These are phyloP conservation scores for Diacarnus erythraeanus DNA, from an alignment of 37 sponge, comb jelly and placozoan genomes.

Conservation along the genomic window DNA sequence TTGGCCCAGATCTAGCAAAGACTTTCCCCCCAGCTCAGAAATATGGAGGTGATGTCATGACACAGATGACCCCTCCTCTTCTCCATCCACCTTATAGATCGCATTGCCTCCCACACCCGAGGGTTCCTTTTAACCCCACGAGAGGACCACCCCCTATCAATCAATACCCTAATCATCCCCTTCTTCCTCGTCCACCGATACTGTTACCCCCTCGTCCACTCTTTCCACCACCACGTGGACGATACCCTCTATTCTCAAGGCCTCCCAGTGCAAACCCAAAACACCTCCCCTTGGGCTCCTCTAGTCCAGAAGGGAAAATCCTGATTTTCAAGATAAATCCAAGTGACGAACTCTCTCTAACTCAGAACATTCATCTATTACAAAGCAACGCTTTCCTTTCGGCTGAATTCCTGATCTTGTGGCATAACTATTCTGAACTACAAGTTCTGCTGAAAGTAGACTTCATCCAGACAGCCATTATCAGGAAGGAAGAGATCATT, in stretches of 20 bases:
- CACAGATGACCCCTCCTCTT: background rate
- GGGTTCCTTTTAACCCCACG: background rate
- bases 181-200: background rate
- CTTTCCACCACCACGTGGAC: background rate
- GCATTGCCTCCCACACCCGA: background rate
- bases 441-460: slow-evolving; percentile 44
- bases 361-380: background rate
- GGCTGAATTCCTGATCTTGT: slow-evolving; percentile 20
- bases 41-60: background rate
- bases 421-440: slow-evolving; percentile 48
- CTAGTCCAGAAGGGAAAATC: slow-evolving; percentile 32
- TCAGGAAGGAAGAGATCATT: slow-evolving; percentile 44
- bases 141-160: background rate
- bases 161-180: background rate
- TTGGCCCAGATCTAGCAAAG: slow-evolving; percentile 4
- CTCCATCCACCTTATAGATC: background rate
- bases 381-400: slow-evolving; percentile 8
- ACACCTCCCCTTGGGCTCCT: background rate
- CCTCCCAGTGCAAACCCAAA: slow-evolving; percentile 9
- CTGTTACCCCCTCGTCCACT: slow-evolving; percentile 4
- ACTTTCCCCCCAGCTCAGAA: slow-evolving; percentile 15
- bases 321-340: slow-evolving; percentile 34
- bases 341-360: background rate
- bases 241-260: background rate
- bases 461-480: slow-evolving; percentile 39